Percentiles rank a stretch among this genome's conserved stretches.
Conservation (phyloP, 2,113 vertebrate genomes). For the Hippocampus zosterae region DNA sequence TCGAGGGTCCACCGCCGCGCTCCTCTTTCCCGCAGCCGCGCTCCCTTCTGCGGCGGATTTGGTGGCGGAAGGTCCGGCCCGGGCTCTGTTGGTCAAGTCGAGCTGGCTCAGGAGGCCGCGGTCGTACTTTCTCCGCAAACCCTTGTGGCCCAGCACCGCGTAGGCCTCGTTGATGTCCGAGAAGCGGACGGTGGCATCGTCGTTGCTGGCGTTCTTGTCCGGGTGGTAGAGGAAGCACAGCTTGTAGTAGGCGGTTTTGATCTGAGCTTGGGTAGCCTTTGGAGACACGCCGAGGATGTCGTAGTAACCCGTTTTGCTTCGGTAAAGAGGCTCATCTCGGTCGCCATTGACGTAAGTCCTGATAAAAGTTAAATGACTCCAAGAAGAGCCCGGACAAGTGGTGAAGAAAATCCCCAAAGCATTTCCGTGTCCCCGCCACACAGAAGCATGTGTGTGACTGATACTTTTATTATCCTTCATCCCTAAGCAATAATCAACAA, state of each 20-base stretch:
- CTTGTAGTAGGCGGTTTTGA: conserved; percentile 87
- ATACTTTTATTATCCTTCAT: background rate
- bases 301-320: conserved; percentile 74
- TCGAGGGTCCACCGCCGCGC: background rate
- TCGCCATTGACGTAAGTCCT: conserved; percentile 30
- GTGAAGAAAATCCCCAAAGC: conserved; percentile 4
- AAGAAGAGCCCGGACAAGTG: too few species aligned
- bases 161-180: conserved; percentile 83
- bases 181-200: conserved; percentile 75
- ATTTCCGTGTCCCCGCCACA: rapidly evolving
- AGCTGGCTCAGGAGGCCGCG: conserved; percentile 70
- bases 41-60: background rate
- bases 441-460: too few species aligned
- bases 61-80: conserved; percentile 18
- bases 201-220: conserved; percentile 79
- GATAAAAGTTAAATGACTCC: background rate
- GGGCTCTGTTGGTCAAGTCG: conserved; percentile 59
- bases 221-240: conserved; percentile 85
- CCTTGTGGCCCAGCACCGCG: conserved; percentile 76
- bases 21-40: background rate
- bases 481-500: background rate
- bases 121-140: conserved; percentile 81
- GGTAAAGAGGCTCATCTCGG: conserved; percentile 42
- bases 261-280: conserved; percentile 79
- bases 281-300: conserved; percentile 74